A percentile compares a stretch with the other conserved stretches of the same genome.
These are phyloP conservation scores for Poecile montanus DNA, from an alignment of 2,797 vertebrate species.

Conservation along the genomic window DNA sequence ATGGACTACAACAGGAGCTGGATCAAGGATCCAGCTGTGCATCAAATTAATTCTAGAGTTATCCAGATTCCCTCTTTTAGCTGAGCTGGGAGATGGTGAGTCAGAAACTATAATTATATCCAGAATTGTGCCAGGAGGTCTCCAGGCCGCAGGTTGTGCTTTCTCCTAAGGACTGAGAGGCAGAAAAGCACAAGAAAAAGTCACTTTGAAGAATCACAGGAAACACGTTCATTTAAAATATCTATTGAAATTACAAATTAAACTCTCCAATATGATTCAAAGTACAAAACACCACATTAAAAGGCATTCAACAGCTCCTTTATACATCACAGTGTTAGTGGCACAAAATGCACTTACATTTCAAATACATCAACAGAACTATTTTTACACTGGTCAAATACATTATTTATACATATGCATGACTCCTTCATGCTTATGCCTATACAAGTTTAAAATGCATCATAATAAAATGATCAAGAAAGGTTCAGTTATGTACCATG, in stretches of 20 bases:
- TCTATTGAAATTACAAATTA: conserved; percentile 80
- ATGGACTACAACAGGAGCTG: not conserved
- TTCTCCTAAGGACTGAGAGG: not conserved
- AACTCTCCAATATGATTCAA: conserved; percentile 65
- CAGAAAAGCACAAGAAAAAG: not conserved
- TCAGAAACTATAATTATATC: not conserved
- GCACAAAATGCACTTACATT: conserved; percentile 79
- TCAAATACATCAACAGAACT: conserved; percentile 71
- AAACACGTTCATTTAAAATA: conserved; percentile 75
- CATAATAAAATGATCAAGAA: conserved; percentile 62
- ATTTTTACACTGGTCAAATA: conserved; percentile 64
- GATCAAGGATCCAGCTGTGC: not conserved
- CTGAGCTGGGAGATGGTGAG: not conserved
- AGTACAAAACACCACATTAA: conserved; percentile 80
- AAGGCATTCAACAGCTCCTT: conserved; percentile 77
- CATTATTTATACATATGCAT: conserved; percentile 72
- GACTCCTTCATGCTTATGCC: conserved; percentile 77
- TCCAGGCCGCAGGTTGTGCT: not conserved
- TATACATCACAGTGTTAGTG: conserved; percentile 90
- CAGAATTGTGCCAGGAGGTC: not conserved
- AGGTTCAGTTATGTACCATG: conserved; percentile 35
- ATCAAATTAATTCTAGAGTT: not conserved
- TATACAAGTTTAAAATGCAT: conserved; percentile 76
- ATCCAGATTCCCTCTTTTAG: not conserved
- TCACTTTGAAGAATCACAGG: conserved; percentile 33